Percentiles rank a stretch among this genome's conserved stretches.
Conservation (phyloP, 2,113 vertebrate genomes). For the Edolisoma coerulescens region DNA sequence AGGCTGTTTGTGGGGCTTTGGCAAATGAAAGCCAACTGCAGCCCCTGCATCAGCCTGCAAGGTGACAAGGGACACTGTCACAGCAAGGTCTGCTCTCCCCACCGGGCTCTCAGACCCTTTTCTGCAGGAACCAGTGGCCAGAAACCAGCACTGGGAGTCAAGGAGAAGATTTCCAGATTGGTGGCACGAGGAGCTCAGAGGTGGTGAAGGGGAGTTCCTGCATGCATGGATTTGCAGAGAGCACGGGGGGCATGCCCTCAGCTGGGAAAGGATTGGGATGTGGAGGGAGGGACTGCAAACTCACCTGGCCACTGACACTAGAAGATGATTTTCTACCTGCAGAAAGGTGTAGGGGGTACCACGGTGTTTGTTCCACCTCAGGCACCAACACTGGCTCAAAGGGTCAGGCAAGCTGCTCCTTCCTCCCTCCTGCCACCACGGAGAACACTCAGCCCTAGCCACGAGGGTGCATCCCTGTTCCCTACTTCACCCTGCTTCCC, state of each 20-base stretch:
- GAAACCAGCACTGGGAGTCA: neutral
- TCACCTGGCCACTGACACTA: neutral
- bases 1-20: neutral
- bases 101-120: accelerated
- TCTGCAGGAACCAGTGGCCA: neutral
- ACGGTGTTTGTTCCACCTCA: neutral
- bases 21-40: neutral
- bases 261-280: neutral
- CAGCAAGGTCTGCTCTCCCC: neutral
- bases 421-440: neutral
- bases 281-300: neutral
- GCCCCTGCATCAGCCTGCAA: neutral
- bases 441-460: neutral
- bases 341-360: neutral
- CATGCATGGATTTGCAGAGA: neutral
- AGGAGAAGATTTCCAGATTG: neutral
- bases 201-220: neutral
- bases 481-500: neutral
- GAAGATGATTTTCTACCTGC: neutral
- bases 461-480: neutral
- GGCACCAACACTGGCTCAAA: neutral
- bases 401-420: neutral
- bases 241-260: neutral
- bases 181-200: neutral
- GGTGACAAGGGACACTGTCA: neutral